Conservation (phyloP, 2,888 invertebrate genomes). For the Muscina levida region DNA sequence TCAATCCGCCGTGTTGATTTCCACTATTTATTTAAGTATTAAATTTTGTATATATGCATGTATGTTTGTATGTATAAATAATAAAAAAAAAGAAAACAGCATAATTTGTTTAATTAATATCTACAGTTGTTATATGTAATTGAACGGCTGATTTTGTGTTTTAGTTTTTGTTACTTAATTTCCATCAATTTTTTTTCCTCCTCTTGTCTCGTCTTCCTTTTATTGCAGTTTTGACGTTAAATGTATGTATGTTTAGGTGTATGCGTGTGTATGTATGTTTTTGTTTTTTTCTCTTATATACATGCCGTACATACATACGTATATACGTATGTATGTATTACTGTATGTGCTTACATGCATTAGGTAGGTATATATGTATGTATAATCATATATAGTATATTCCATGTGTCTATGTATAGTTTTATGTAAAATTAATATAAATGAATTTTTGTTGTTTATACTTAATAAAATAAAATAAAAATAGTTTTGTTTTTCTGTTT, state of each 20-base stretch:
- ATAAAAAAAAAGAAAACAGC: constrained; percentile 32
- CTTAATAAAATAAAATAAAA: constrained; percentile 12
- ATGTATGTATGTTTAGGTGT: not conserved
- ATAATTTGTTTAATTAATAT: constrained; percentile 58
- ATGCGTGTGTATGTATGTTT: constrained; percentile 45
- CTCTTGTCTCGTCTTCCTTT: too few species aligned
- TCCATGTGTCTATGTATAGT: not conserved
- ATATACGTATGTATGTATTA: constrained; percentile 8
- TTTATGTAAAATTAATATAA: constrained; percentile 28
- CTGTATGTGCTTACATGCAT: constrained; percentile 2
- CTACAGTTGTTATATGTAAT: constrained; percentile 61
- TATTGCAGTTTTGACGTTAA: not conserved
- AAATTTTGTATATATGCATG: constrained; percentile 59
- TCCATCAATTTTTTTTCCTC: constrained; percentile 25
- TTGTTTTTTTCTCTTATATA: constrained; percentile 22
- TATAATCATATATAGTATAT: too few species aligned
- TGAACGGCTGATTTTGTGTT: constrained; percentile 32
- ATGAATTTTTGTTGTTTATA: constrained; percentile 21
- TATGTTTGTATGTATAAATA: too few species aligned
- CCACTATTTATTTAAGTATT: constrained; percentile 55
- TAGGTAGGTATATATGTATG: constrained; percentile 32
- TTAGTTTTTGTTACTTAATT: constrained; percentile 56
- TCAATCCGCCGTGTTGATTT: constrained; percentile 48
- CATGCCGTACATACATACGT: too few species aligned
- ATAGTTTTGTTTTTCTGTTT: constrained; percentile 15